Evolutionary conservation across 2,888 invertebrate genomes (phyloP).

Genomic region (Drosophila acutilabella): DNA sequence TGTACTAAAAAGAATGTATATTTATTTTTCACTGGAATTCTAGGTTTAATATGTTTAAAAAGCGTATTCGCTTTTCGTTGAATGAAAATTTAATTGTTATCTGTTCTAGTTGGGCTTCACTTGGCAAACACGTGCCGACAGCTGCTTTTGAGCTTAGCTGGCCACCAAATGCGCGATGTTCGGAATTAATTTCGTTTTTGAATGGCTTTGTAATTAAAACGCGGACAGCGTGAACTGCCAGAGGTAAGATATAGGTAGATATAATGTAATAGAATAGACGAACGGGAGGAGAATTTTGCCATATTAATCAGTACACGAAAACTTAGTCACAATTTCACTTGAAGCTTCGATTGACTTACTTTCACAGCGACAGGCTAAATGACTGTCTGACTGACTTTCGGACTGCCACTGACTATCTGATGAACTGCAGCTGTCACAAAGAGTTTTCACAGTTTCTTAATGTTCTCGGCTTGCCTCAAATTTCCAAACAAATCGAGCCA

Average conservation of each 20-base stretch:
- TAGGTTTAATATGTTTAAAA: background rate
- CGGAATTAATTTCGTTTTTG: constrained; percentile 68
- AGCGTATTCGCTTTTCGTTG: constrained; percentile 29
- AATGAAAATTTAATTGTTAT: background rate
- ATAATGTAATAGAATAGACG: too few species aligned
- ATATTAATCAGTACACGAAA: constrained; percentile 6
- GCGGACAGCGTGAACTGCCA: constrained; percentile 37
- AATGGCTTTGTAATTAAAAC: constrained; percentile 73
- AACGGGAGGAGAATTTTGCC: background rate
- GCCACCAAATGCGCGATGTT: constrained; percentile 35
- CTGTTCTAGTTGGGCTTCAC: constrained; percentile 30
- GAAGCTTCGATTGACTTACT: constrained; percentile 52
- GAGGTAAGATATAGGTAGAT: constrained; percentile 3
- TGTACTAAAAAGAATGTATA: too few species aligned
- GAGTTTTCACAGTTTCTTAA: constrained; percentile 27
- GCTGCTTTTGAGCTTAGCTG: constrained; percentile 44
- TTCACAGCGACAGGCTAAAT: constrained; percentile 30
- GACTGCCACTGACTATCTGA: constrained; percentile 47
- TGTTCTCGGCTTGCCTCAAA: constrained; percentile 34
- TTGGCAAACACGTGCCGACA: constrained; percentile 67
- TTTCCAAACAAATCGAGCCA: constrained; percentile 51
- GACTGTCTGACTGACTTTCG: constrained; percentile 16
- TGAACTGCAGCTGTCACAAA: constrained; percentile 59
- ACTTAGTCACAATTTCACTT: constrained; percentile 36
- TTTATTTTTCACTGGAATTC: too few species aligned